These are phyloP conservation scores for Zaprionus lachaisei DNA, from an alignment of 1,140 invertebrate genomes.

Conservation along the genomic window DNA sequence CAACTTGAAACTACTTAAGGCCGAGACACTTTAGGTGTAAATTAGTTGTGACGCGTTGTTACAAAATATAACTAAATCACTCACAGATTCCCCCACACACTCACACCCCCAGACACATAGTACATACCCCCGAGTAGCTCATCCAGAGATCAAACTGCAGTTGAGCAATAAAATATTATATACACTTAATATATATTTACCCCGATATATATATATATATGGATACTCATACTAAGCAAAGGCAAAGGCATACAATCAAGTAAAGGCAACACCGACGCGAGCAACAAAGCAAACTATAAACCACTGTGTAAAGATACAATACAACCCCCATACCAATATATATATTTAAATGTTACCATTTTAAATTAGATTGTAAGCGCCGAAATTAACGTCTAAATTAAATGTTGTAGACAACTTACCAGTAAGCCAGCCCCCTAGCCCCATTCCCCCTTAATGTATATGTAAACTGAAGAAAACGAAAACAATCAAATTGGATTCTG, in stretches of 20 bases:
- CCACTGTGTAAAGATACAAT: constrained; percentile 52
- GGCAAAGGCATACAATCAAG: constrained; percentile 59
- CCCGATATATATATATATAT: constrained; percentile 6
- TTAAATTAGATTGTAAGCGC: constrained; percentile 67
- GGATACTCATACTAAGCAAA: constrained; percentile 26
- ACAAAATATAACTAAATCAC: constrained; percentile 15
- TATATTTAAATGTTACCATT: constrained; percentile 78
- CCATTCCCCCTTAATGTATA: constrained; percentile 12
- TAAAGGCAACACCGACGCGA: constrained; percentile 21
- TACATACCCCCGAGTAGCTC: constrained; percentile 1
- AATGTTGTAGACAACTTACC: constrained; percentile 66
- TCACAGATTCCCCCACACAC: background rate
- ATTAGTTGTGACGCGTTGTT: constrained; percentile 57
- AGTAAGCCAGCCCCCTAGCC: constrained; percentile 1
- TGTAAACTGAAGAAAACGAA: constrained; percentile 8
- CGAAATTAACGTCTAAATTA: constrained; percentile 74
- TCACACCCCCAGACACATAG: constrained; percentile 5
- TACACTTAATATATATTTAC: constrained; percentile 16
- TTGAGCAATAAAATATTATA: constrained; percentile 21
- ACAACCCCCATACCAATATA: constrained; percentile 26
- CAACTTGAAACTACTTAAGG: constrained; percentile 40
- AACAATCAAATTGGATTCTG: constrained; percentile 8
- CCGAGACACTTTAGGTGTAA: constrained; percentile 39
- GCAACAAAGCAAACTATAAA: constrained; percentile 52
- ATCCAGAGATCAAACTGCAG: constrained; percentile 10